Percentiles rank a stretch among this genome's conserved stretches.
phyloP scores from a whole-genome alignment of 2,113 vertebrate genomes.

The Xiphias gladius region DNA sequence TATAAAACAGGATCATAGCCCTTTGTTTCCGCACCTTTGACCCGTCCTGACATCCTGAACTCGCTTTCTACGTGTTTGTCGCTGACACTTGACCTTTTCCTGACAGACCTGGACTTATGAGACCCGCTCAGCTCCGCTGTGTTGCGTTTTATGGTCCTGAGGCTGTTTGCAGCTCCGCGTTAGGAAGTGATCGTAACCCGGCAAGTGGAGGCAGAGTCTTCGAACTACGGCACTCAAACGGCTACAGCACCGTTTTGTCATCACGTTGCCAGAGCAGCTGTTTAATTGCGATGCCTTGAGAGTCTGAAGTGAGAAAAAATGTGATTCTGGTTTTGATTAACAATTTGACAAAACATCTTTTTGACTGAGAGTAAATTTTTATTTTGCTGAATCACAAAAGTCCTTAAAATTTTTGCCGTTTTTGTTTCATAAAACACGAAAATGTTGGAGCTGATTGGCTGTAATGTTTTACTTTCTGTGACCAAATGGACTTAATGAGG shows the following conservation, averaged over 20 bases:
- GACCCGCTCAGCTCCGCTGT: not conserved
- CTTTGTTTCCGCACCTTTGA: slow-evolving; percentile 24
- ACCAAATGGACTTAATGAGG: not conserved
- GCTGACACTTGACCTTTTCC: slow-evolving; percentile 52
- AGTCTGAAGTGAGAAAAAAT: not conserved
- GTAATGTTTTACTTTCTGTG: not conserved
- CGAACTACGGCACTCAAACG: not conserved
- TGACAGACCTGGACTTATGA: slow-evolving; percentile 40
- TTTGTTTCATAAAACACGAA: not conserved
- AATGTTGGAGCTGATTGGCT: not conserved
- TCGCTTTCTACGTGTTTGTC: slow-evolving; percentile 38
- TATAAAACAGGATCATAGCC: not conserved
- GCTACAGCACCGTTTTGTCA: not conserved
- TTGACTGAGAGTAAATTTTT: not conserved
- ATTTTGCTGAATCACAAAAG: not conserved
- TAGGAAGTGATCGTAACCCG: not conserved
- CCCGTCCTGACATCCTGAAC: not conserved
- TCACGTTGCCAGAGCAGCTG: not conserved
- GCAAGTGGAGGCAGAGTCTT: not conserved
- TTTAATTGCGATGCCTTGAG: not conserved
- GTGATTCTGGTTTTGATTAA: not conserved
- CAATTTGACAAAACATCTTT: not conserved
- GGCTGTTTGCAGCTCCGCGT: not conserved
- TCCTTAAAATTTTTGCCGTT: too few relatives aligned
- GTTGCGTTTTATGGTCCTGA: not conserved